Evolutionary conservation across 2,888 invertebrate species (phyloP).

Genomic region (Drosophila monieri): DNA sequence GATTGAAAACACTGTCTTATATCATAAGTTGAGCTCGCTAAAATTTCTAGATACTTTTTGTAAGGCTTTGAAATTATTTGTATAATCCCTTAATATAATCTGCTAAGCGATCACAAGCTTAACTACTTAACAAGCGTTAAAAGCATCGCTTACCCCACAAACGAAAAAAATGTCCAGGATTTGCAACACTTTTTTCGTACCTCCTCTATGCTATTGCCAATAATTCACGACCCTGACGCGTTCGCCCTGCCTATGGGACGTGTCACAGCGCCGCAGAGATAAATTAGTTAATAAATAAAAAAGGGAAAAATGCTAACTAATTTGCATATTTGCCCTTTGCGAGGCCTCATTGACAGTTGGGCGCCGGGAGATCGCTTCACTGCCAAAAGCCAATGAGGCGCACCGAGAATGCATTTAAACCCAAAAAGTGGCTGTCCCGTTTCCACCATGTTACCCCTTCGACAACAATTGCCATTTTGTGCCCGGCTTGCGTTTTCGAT

Average conservation of each 20-base stretch:
- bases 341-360: constrained; percentile 66
- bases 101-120: constrained; percentile 15
- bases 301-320: constrained; percentile 61
- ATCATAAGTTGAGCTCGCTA: too few relatives aligned
- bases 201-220: constrained; percentile 59
- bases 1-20: background rate
- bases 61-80: background rate
- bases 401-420: constrained; percentile 72
- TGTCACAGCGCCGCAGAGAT: constrained; percentile 68
- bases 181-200: constrained; percentile 66
- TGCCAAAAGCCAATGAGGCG: constrained; percentile 73
- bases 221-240: constrained; percentile 72
- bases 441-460: constrained; percentile 13
- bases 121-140: constrained; percentile 34
- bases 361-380: constrained; percentile 40
- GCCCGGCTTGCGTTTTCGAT: constrained; percentile 59
- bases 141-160: constrained; percentile 34
- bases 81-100: constrained; percentile 1
- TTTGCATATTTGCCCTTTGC: constrained; percentile 80
- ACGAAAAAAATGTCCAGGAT: constrained; percentile 69
- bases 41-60: background rate
- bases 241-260: constrained; percentile 51
- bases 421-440: constrained; percentile 22
- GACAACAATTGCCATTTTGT: constrained; percentile 68
- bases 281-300: constrained; percentile 79